phyloP scores from a whole-genome alignment of 30 jellyfish, hydroid and myxozoan genomes.

The Aurelia coerulea region DNA sequence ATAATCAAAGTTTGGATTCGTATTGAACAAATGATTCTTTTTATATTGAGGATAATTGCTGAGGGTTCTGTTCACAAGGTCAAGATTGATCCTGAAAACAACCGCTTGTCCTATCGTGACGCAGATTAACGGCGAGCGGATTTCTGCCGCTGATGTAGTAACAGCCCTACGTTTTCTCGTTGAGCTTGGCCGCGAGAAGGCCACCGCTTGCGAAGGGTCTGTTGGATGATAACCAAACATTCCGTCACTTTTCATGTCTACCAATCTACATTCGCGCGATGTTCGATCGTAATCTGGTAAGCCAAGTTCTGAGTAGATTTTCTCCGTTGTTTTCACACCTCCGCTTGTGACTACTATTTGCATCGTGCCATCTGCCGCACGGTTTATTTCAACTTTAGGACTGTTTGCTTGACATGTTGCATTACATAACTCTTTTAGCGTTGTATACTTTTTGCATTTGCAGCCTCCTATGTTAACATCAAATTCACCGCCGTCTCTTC shows the following conservation, averaged over 20 bases:
- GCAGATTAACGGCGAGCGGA: slow-evolving; percentile 93
- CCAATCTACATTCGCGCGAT: slow-evolving; percentile 28
- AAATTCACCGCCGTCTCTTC: slow-evolving; percentile 79
- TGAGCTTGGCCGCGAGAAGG: not conserved
- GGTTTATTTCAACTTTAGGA: slow-evolving; percentile 43
- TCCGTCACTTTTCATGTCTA: slow-evolving; percentile 68
- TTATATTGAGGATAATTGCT: slow-evolving; percentile 90
- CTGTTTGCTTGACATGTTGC: slow-evolving; percentile 62
- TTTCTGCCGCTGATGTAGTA: slow-evolving; percentile 49
- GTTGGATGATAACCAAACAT: slow-evolving; percentile 67
- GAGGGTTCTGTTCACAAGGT: slow-evolving; percentile 74
- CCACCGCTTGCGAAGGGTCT: slow-evolving; percentile 42
- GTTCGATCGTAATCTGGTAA: slow-evolving; percentile 84
- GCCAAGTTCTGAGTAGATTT: slow-evolving; percentile 74
- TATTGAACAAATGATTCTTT: slow-evolving; percentile 87
- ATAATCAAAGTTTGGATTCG: slow-evolving; percentile 93
- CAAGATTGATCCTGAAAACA: slow-evolving; percentile 67
- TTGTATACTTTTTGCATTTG: slow-evolving; percentile 68
- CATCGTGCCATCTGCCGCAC: slow-evolving; percentile 67
- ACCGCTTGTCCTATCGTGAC: slow-evolving; percentile 83
- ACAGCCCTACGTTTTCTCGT: slow-evolving; percentile 77
- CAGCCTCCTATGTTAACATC: slow-evolving; percentile 75
- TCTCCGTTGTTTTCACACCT: not conserved
- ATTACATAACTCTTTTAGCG: slow-evolving; percentile 73
- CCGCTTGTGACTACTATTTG: slow-evolving; percentile 7